A percentile compares a stretch with the other conserved stretches of the same genome.
Conservation (phyloP, 2,888 invertebrate genomes). For the Hybos culiciformis region DNA sequence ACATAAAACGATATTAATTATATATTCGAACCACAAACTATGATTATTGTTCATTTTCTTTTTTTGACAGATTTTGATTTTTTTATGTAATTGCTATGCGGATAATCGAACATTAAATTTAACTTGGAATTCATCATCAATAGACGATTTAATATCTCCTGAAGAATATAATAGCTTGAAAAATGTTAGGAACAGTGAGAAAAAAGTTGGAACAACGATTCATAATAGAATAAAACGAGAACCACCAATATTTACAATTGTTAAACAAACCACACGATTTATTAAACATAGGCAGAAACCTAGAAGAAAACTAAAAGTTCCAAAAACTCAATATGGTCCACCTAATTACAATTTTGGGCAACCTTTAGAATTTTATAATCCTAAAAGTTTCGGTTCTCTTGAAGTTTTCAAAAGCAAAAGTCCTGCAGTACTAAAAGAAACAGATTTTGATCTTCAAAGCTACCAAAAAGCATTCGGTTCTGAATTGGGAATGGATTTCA, state of each 20-base stretch:
- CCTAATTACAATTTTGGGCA: slow-evolving; percentile 17
- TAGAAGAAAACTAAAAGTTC: slow-evolving; percentile 21
- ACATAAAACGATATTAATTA: too few species aligned
- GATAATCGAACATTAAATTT: too few species aligned
- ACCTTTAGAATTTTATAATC: slow-evolving; percentile 19
- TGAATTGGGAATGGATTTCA: slow-evolving; percentile 16
- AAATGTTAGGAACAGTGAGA: neutral
- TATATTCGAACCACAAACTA: too few species aligned
- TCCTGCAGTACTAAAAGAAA: neutral
- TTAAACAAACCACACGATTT: slow-evolving; percentile 18
- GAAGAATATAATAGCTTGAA: slow-evolving; percentile 3
- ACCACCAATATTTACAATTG: slow-evolving; percentile 24
- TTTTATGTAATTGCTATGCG: too few species aligned
- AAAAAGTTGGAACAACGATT: slow-evolving; percentile 10
- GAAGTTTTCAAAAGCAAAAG: neutral
- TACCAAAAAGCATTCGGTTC: slow-evolving; percentile 9
- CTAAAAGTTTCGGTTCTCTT: neutral
- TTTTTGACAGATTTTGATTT: too few species aligned
- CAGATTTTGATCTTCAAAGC: neutral
- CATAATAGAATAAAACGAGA: slow-evolving; percentile 20
- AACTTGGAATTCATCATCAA: too few species aligned
- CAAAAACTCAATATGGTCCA: slow-evolving; percentile 25
- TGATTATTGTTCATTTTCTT: too few species aligned
- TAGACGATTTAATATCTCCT: slow-evolving; percentile 2
- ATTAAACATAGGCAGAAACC: slow-evolving; percentile 22